phyloP scores from a whole-genome alignment of 2,888 invertebrate species.

The Drosophila kuntzei region DNA sequence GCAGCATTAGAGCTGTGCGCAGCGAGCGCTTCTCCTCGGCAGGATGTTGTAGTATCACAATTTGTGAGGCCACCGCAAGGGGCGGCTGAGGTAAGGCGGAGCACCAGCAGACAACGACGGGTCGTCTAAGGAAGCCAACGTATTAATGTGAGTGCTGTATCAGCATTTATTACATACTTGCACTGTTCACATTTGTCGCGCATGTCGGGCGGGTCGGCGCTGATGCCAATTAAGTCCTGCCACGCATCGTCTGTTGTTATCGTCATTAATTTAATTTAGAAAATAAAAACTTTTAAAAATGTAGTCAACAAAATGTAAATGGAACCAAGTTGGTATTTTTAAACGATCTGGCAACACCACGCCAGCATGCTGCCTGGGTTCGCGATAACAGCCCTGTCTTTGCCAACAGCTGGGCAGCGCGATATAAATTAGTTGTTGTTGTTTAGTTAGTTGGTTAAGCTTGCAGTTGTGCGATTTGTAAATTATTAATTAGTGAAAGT shows the following conservation, averaged over 20 bases:
- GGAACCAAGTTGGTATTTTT: constrained; percentile 8
- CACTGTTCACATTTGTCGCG: constrained; percentile 90
- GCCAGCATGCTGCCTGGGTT: constrained; percentile 35
- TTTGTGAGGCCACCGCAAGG: constrained; percentile 89
- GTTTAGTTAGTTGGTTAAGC: constrained; percentile 59
- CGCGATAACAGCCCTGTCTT: constrained; percentile 45
- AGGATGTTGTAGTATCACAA: constrained; percentile 96
- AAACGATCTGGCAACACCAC: constrained; percentile 55
- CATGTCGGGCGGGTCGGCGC: constrained; percentile 90
- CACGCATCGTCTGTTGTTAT: constrained; percentile 86
- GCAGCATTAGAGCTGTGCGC: constrained; percentile 95
- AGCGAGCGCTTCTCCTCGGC: constrained; percentile 96
- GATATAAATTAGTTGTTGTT: constrained; percentile 44
- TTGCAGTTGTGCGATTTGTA: constrained; percentile 53
- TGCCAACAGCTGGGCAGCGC: constrained; percentile 48
- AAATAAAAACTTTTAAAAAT: constrained; percentile 34
- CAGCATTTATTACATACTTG: constrained; percentile 86
- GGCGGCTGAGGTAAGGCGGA: constrained; percentile 91
- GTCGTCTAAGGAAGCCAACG: constrained; percentile 88
- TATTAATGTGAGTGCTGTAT: constrained; percentile 2
- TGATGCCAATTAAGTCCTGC: constrained; percentile 90
- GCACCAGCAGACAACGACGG: constrained; percentile 96
- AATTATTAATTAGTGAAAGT: constrained; percentile 52
- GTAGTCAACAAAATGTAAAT: constrained; percentile 18
- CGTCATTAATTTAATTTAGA: constrained; percentile 44